Percentiles rank a stretch among this genome's conserved stretches.
Evolutionary conservation across 2,888 invertebrate genomes (phyloP).

Genomic region (Germaria angustata): DNA sequence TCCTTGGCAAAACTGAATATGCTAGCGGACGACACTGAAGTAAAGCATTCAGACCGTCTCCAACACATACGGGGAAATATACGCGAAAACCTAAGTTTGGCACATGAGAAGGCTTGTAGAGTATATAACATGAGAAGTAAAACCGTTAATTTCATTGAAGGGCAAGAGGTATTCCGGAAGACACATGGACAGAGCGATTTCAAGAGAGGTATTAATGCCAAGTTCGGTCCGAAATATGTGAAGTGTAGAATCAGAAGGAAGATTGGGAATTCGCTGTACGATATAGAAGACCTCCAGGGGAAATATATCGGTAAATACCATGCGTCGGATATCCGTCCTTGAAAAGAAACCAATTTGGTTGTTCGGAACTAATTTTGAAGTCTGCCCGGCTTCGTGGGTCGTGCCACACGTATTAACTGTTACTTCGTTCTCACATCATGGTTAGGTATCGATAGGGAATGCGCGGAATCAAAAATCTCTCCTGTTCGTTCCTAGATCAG

Average conservation of each 20-base stretch:
- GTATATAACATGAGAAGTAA: background rate
- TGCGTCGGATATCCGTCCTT: background rate
- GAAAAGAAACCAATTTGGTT: no score
- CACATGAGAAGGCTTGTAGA: background rate
- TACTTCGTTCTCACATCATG: no score
- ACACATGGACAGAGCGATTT: background rate
- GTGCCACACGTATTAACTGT: no score
- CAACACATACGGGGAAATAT: background rate
- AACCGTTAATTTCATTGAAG: background rate
- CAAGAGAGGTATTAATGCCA: background rate
- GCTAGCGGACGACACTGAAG: background rate
- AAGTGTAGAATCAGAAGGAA: background rate
- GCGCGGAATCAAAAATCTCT: no score
- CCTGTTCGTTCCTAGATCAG: no score
- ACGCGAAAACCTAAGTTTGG: background rate
- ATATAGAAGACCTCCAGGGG: background rate
- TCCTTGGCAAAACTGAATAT: background rate
- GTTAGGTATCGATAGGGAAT: no score
- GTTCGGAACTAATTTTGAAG: no score
- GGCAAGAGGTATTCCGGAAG: background rate
- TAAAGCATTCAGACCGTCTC: background rate
- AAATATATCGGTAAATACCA: background rate
- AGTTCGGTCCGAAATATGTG: background rate
- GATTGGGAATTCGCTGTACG: background rate
- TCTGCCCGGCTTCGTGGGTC: no score